Base-by-base conservation (phyloP, 2,113 vertebrate genomes). In the Zingel zingel region DNA sequence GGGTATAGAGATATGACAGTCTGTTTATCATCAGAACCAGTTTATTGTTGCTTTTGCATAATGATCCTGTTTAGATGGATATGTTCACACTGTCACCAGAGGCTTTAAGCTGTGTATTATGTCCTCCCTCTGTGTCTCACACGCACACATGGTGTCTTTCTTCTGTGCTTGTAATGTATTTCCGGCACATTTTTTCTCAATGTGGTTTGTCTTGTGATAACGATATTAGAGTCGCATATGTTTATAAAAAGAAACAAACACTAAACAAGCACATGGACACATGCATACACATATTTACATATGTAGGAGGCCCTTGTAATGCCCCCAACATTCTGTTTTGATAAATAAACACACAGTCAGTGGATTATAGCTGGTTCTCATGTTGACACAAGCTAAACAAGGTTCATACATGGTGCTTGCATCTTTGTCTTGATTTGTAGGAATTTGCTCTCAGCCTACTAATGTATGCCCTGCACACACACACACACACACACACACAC, bases 41-140 rank as follows among this genome's bases (percentile, higher is more conserved):
- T 94, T 94, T 92, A 90, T 89, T 89, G 89, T 90, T 89, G 84
- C 88, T 33, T 93, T 86, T 90, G 91, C 86, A 92, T 93, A 94
- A 94, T 90, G 86, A 92, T 90, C 74, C 84, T 73, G 82, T 79
- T 86, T 54, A 91, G 89, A 92, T 82, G 89, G 78, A 91, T 90
- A 86, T 84, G 85, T 86, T 54, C 80, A 65, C 53, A 39, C 39
- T 56, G 71, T 83, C 90, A 85, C 89, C 79, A 81, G 67, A 84
- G 69, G 91, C 84, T 91, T 50, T 65, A 50, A 76, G 78, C 39
- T 56, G 74, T 82, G 74, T 43, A 56, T 88, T 81, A 81, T 58
- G 74, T 81, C 72, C 85, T 48, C 79, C 50, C 56, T 77, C 66
- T 18, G 48, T 54, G 58, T 86, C 67, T 73, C 71, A 43, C 50